These are phyloP conservation scores for Morinoia aosen DNA, from an alignment of 2,888 invertebrate species.

Conservation along the genomic window DNA sequence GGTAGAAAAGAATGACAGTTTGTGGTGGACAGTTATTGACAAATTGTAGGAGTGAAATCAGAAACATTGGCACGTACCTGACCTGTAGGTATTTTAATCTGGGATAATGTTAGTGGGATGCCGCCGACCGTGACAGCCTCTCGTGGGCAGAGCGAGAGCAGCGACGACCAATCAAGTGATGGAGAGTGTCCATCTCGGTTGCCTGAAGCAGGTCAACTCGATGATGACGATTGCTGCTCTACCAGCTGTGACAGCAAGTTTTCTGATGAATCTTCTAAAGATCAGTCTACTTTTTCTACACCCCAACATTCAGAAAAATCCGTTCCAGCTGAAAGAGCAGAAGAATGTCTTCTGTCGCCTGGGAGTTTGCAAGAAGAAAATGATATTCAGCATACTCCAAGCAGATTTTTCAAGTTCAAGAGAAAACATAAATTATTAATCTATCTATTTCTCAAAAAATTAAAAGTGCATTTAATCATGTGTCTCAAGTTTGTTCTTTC, in stretches of 20 bases:
- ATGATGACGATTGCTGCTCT: neutral
- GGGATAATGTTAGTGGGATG: constrained; percentile 43
- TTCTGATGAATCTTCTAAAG: constrained; percentile 15
- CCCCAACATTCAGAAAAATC: neutral
- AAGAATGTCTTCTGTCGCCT: neutral
- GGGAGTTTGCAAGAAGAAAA: neutral
- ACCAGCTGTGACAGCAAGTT: constrained; percentile 5
- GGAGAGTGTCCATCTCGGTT: constrained; percentile 32
- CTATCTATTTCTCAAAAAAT: neutral
- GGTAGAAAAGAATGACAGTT: neutral
- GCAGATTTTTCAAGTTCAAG: constrained; percentile 8
- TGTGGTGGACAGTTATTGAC: neutral
- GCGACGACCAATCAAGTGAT: constrained; percentile 22
- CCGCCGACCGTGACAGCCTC: constrained; percentile 45
- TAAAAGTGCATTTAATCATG: constrained; percentile 21
- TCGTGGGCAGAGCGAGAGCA: constrained; percentile 48
- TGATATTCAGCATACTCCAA: neutral
- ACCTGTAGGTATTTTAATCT: neutral
- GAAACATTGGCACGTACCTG: neutral
- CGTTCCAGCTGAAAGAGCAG: neutral
- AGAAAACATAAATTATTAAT: neutral
- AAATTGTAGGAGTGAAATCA: neutral
- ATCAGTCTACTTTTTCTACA: neutral
- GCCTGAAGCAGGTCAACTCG: neutral
- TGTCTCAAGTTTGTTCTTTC: constrained; percentile 37